phyloP scores from a whole-genome alignment of 2,113 vertebrate species.

The Phaetusa simplex region DNA sequence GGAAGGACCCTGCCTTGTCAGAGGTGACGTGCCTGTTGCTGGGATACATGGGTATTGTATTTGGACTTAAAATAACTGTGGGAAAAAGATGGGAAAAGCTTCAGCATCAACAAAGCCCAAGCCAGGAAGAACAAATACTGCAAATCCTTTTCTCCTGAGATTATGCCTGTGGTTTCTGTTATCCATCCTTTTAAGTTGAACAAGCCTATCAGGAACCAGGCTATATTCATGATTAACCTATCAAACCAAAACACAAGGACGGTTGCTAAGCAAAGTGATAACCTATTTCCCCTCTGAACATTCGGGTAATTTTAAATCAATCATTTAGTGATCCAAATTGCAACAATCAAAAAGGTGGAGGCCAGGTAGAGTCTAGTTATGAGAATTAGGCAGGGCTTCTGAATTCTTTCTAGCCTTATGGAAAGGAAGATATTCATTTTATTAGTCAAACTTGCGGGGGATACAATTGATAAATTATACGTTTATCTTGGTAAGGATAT shows the following conservation, averaged over 20 bases:
- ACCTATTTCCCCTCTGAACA: background rate
- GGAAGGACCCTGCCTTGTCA: background rate
- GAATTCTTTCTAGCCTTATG: background rate
- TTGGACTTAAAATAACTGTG: background rate
- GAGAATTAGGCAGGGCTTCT: background rate
- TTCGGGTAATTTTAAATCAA: background rate
- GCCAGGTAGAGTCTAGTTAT: background rate
- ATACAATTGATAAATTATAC: background rate
- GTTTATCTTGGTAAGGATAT: background rate
- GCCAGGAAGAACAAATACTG: conserved; percentile 28
- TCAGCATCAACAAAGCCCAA: conserved; percentile 6
- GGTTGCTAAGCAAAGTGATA: conserved; percentile 2
- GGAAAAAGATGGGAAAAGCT: background rate
- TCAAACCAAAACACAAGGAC: background rate
- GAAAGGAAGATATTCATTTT: background rate
- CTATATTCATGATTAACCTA: background rate
- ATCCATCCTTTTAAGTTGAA: background rate
- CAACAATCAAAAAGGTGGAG: background rate
- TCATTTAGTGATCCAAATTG: background rate
- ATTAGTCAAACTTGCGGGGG: background rate
- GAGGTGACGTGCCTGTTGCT: background rate
- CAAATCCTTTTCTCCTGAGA: conserved; percentile 24
- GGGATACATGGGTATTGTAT: background rate
- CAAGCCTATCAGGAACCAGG: background rate
- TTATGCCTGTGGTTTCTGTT: background rate